Evolutionary conservation across 1,140 invertebrate genomes (phyloP), one percentile per base, ranked within the genome.

Genomic region (Macrobrachium rosenbergii): DNA sequence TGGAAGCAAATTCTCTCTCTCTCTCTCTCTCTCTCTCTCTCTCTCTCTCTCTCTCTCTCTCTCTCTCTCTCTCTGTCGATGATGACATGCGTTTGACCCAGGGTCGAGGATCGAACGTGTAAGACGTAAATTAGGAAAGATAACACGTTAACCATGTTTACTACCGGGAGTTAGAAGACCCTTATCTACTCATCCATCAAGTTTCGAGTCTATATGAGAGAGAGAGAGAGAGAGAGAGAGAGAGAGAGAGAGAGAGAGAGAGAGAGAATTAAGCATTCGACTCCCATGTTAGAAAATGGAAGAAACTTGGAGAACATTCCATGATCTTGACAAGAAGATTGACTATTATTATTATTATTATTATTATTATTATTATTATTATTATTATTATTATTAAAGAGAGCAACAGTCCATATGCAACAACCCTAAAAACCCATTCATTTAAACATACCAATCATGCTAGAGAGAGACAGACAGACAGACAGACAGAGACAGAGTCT

Each of bases 1-100:
- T 37, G 28, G 28, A 37, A 37, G 28, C 28, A 37, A 37, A 37
- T 37, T 75, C 72, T 21, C 72, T 75, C 28, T 75, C 72, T 75
- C 72, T 75, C 72, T 75, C 72, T 75, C 72, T 75, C 72, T 75
- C 72, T 75, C 72, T 75, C 72, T 75, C 72, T 75, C 72, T 75
- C 72, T 75, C 72, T 75, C 72, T 75, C 72, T 75, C 72, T 75
- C 72, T 75, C 72, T 75, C 72, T 75, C 72, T 75, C 72, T 75
- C 72, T 75, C 72, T 75, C 72, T 75, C 72, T 75, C 72, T 75
- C 72, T 75, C 72, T 75, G 2, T 75, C 72, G n/a, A n/a, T n/a
- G n/a, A n/a, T 75, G 16, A n/a, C 28, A 16, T 16, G 17, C 1
- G 72, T 28, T 16, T 28, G 19, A n/a, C 6, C 17, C 17, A 37